A percentile compares a stretch with the other conserved stretches of the same genome.
Evolutionary conservation across 2,888 invertebrate genomes (phyloP).

Genomic region (Leucophenga maculata): DNA sequence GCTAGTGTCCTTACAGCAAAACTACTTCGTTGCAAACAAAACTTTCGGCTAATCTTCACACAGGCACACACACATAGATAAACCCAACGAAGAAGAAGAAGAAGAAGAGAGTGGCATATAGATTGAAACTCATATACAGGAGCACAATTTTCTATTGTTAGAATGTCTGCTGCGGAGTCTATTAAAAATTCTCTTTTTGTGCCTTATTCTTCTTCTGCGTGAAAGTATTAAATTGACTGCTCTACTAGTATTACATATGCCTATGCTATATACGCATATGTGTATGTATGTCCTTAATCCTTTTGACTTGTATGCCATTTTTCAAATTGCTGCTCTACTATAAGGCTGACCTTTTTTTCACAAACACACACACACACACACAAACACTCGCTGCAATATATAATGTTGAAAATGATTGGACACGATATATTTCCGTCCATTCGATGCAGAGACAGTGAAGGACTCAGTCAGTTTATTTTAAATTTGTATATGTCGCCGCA

Average conservation of each 20-base stretch:
- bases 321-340: slow-evolving; percentile 26
- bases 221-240: too few species aligned
- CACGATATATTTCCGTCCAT: neutral
- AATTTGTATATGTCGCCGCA: neutral
- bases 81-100: too few species aligned
- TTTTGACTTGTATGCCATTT: slow-evolving; percentile 30
- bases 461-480: neutral
- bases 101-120: too few species aligned
- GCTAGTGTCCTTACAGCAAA: neutral
- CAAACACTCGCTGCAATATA: neutral
- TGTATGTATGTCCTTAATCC: slow-evolving; percentile 26
- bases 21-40: neutral
- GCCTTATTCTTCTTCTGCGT: too few species aligned
- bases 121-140: neutral
- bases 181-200: neutral
- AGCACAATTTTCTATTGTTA: neutral
- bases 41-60: neutral
- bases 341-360: neutral
- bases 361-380: neutral
- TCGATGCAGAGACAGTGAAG: neutral
- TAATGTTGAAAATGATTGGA: slow-evolving; percentile 27
- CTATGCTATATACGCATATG: neutral
- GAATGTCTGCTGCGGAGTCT: neutral
- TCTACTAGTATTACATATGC: neutral
- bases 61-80: too few species aligned